phyloP scores from a whole-genome alignment of 2,113 vertebrate genomes.

The Pseudopipra pipra region DNA sequence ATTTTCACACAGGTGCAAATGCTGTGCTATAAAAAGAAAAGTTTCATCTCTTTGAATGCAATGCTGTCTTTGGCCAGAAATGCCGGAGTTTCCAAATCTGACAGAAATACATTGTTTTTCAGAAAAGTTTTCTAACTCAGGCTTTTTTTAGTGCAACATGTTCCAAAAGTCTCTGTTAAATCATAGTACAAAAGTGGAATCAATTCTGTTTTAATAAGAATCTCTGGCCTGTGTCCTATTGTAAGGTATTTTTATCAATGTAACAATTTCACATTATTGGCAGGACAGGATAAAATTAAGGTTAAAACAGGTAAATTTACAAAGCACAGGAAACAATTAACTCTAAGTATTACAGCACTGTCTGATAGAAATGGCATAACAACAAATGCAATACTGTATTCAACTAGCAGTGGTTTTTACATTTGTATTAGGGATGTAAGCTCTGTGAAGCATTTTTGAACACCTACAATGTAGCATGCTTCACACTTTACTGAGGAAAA shows the following conservation, averaged over 20 bases:
- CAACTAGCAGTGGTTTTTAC: not conserved
- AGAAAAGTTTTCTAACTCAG: not conserved
- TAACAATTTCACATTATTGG: not conserved
- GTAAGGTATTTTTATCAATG: not conserved
- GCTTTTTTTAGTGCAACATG: not conserved
- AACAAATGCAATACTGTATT: not conserved
- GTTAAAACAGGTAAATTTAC: not conserved
- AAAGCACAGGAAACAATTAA: not conserved
- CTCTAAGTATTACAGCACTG: not conserved
- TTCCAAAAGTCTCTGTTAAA: not conserved
- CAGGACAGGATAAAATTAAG: not conserved
- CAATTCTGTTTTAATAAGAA: not conserved
- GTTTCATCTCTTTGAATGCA: not conserved
- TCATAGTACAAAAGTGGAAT: not conserved
- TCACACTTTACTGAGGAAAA: not conserved
- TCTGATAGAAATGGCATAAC: not conserved
- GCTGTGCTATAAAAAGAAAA: not conserved
- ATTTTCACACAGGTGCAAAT: not conserved
- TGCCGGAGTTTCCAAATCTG: not conserved
- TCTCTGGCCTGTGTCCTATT: not conserved
- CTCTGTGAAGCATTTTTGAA: not conserved
- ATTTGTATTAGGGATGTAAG: not conserved
- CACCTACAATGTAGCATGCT: not conserved
- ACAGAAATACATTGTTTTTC: not conserved
- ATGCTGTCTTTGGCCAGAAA: not conserved